Evolutionary conservation across 2,113 vertebrate species (phyloP), one percentile per base, ranked within the genome.

Genomic region (Apeltes quadracus): DNA sequence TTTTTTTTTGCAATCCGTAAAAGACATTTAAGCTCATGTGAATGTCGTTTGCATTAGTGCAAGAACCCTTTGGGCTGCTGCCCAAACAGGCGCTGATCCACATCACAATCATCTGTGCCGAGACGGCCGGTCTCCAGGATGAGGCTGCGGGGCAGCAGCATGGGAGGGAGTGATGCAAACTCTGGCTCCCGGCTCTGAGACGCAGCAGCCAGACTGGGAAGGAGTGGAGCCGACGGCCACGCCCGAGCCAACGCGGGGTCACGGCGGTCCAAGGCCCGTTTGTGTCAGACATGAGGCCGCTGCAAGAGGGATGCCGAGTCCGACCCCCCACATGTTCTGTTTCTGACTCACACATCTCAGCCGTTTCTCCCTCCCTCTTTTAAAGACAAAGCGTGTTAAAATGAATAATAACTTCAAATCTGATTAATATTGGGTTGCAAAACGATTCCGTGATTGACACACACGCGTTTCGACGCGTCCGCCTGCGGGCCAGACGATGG

Each of bases 401-500:
- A 18, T 71, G 32, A 16, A 16, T 7, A 16, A 51, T 4, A 8
- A 3, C 14, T 34, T 29, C 5, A 29, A 29, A 11, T 54, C 14
- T 38, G 23, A 20, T 51, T n/a, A 3, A 32, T 3, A 72, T 27
- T 27, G 5, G 4, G 9, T 53, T 72, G 36, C 9, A 50, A 61
- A 61, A 66, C 64, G 1, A 63, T 12, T 58, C 0, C 27, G 7
- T 9, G 25, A 48, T 32, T 12, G 2, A 41, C 23, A 27, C 39
- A 46, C 50, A 10, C 32, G 32, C 5, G 0, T 25, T 57, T 57
- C 41, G 48, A 44, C 41, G 20, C 62, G 3, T 25, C 39, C 16
- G 3, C 71, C 36, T 38, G 12, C 61, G 43, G 15, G 48, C 14
- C 38, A 72, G 73, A 78, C 10, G 1, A 54, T 50, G 66, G 63